A percentile compares a stretch with the other conserved stretches of the same genome.
phyloP scores from a whole-genome alignment of 2,888 invertebrate species.

The Yponomeuta sedellus region DNA sequence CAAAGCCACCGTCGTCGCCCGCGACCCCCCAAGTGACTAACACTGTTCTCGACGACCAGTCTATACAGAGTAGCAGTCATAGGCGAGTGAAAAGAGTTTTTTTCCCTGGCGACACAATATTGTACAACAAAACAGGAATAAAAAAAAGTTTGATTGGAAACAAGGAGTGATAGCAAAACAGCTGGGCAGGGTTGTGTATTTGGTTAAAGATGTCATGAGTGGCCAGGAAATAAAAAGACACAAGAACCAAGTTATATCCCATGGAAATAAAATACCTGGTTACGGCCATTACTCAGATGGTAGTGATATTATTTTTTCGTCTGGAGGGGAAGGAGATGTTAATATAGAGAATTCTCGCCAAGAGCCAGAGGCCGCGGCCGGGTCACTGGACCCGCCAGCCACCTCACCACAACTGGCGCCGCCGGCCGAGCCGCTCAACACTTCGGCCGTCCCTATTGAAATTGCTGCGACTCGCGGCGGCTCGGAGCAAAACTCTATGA shows the following conservation, averaged over 20 bases:
- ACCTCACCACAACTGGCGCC: background rate
- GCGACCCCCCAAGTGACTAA: background rate
- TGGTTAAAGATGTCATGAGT: background rate
- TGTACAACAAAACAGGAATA: background rate
- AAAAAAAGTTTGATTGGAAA: background rate
- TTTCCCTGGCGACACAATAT: background rate
- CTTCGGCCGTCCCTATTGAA: background rate
- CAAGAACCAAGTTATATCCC: background rate
- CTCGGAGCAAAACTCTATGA: background rate
- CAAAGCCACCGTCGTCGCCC: background rate
- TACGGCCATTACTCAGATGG: too few species aligned
- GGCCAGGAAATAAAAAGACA: background rate
- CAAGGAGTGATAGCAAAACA: background rate
- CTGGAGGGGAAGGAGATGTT: too few species aligned
- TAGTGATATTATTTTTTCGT: too few species aligned
- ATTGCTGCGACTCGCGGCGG: background rate
- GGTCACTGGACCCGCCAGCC: background rate
- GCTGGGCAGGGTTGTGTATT: background rate
- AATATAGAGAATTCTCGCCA: too few species aligned
- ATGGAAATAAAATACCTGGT: background rate
- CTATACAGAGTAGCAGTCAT: constrained; percentile 1
- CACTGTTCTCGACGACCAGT: background rate
- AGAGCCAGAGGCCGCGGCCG: too few species aligned
- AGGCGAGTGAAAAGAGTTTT: background rate
- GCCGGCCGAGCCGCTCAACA: background rate